Evolutionary conservation across 2,888 invertebrate genomes (phyloP).

Genomic region (Drosophila anomelani): DNA sequence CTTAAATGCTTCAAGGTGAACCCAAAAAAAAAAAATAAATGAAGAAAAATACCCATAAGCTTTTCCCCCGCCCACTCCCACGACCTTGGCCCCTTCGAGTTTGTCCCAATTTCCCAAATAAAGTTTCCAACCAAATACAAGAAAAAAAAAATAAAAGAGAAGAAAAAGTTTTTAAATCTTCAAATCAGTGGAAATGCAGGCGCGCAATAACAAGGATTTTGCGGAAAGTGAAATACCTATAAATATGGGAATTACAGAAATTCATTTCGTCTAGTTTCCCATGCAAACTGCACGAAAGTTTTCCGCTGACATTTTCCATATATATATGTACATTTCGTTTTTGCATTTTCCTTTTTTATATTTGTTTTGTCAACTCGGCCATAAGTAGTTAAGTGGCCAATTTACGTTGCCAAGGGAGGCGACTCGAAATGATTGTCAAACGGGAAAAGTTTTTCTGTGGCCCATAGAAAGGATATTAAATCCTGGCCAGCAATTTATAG

Average conservation of each 20-base stretch:
- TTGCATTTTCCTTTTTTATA: neutral
- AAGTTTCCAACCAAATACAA: slow-evolving; percentile 10
- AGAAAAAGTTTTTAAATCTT: slow-evolving; percentile 38
- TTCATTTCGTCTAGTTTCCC: slow-evolving; percentile 40
- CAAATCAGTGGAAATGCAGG: slow-evolving; percentile 49
- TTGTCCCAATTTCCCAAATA: slow-evolving; percentile 9
- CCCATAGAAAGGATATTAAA: neutral
- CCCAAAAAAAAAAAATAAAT: neutral
- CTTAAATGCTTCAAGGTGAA: slow-evolving; percentile 23
- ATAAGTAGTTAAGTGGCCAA: slow-evolving; percentile 51
- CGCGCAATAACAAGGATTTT: slow-evolving; percentile 18
- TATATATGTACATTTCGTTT: neutral
- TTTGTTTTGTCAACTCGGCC: slow-evolving; percentile 7
- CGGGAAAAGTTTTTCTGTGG: slow-evolving; percentile 15
- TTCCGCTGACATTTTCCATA: slow-evolving; percentile 13
- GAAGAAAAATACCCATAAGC: neutral
- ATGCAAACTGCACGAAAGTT: slow-evolving; percentile 45
- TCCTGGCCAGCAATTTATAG: neutral
- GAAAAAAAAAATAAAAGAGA: neutral
- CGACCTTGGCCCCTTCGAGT: slow-evolving; percentile 25
- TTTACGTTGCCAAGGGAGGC: slow-evolving; percentile 37
- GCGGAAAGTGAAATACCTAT: slow-evolving; percentile 39
- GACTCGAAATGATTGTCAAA: slow-evolving; percentile 5
- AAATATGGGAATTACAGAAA: slow-evolving; percentile 52
- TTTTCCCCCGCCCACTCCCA: neutral